Percentiles rank a stretch among this genome's conserved stretches.
Conservation (phyloP, 2,113 vertebrate species). For the Lophotis ruficrista region DNA sequence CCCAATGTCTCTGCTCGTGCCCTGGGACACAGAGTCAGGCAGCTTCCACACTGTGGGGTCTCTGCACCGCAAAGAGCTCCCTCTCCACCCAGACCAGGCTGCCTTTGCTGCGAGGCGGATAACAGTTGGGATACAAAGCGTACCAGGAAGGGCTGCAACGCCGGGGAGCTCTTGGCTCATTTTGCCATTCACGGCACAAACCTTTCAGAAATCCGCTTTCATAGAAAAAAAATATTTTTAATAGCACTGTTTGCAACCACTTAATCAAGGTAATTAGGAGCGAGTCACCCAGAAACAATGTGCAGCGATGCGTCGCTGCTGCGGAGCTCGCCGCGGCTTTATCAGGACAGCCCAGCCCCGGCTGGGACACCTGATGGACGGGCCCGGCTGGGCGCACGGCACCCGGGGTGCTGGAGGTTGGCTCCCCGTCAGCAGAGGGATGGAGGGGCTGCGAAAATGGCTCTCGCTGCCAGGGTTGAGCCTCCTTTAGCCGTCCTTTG, state of each 20-base stretch:
- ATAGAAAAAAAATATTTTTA: slow-evolving; percentile 43
- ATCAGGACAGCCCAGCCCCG: slow-evolving; percentile 57
- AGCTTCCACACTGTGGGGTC: accelerated
- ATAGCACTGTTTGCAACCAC: slow-evolving; percentile 62
- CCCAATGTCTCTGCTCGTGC: not conserved
- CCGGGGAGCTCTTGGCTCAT: not conserved
- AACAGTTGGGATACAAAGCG: not conserved
- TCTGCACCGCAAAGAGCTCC: not conserved
- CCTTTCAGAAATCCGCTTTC: slow-evolving; percentile 47
- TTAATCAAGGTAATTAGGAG: slow-evolving; percentile 73
- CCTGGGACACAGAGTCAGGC: accelerated
- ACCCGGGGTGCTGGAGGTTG: not conserved
- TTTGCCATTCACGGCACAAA: slow-evolving; percentile 43
- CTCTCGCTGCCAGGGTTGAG: accelerated
- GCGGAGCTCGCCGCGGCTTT: not conserved
- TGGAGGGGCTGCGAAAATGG: not conserved
- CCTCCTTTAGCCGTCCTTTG: not conserved
- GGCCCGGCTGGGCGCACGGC: not conserved
- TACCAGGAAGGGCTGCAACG: not conserved
- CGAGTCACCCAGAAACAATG: slow-evolving; percentile 70
- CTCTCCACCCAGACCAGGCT: not conserved
- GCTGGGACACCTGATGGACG: slow-evolving; percentile 17
- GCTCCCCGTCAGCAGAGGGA: not conserved
- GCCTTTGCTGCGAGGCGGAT: not conserved
- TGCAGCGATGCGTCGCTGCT: slow-evolving; percentile 17